Base-by-base conservation (phyloP, 2,797 vertebrate species). In the Etheostoma nigrum region DNA sequence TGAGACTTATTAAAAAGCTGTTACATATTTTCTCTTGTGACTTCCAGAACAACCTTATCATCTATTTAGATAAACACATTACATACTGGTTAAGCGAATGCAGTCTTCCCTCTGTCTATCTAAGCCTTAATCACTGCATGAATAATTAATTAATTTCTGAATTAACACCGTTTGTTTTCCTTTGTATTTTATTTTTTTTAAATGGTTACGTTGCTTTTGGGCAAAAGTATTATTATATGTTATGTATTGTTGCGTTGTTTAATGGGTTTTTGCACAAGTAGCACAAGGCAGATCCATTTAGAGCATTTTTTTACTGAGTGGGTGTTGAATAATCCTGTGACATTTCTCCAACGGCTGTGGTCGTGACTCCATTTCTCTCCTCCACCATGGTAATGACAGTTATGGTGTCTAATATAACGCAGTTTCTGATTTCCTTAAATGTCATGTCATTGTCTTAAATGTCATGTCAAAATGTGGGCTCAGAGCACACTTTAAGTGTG, bases 301-400 rank as follows among this genome's bases (percentile, higher is more conserved):
- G 63, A 81, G 57, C 45, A 49, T 51, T 44, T 63, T n/a, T 36
- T 62, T 67, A 67, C 76, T 63, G 77, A 72, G 89, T 92, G 87
- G 91, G 91, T 76, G 90, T 84, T 76, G 55, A 81, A 81, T 88
- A 82, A 83, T 76, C 85, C 70, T 52, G 79, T 93, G 91, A 92
- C 91, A 94, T 93, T 93, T 92, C 83, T 88, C 68, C 85, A 83
- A 85, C 63, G 51, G 66, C 91, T 86, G 69, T 77, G 86, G 89
- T 91, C 83, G 62, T 91, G 92, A 90, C 89, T 94, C 82, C 77
- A 75, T 91, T 90, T 90, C 78, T 83, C 90, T 90, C 87, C 85
- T 88, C 89, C 84, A 45, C 79, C 68, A 51, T 76, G 59, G 67
- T 92, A 91, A 93, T 93, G 90, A 86, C 91, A 76, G 86, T 88